Evolutionary conservation across 2,888 invertebrate species (phyloP).

Genomic region (Galerucella nymphaeae): DNA sequence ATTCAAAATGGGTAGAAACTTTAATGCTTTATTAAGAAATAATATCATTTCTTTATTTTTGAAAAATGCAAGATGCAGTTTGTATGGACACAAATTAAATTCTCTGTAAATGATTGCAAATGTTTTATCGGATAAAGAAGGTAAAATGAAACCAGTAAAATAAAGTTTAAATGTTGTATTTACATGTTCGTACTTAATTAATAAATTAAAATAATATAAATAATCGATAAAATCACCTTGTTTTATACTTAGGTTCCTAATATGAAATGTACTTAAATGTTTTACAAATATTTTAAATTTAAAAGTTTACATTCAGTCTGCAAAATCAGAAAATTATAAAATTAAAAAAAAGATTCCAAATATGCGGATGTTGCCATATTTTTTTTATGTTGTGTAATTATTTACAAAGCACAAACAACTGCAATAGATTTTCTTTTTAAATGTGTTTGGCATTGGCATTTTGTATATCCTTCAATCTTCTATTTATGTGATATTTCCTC

Average conservation of each 20-base stretch:
- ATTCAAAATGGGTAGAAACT: too few species aligned
- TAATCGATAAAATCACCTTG: slow-evolving; percentile 37
- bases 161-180: slow-evolving; percentile 51
- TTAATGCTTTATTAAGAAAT: too few species aligned
- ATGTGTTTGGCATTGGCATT: too few species aligned
- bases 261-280: slow-evolving; percentile 22
- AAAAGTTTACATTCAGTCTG: slow-evolving; percentile 1
- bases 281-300: slow-evolving; percentile 10
- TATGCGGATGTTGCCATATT: background rate
- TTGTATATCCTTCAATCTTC: too few species aligned
- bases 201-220: slow-evolving; percentile 44
- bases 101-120: slow-evolving; percentile 6
- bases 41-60: background rate
- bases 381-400: background rate
- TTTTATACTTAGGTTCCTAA: slow-evolving; percentile 19
- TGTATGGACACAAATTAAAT: background rate
- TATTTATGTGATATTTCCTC: too few species aligned
- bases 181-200: slow-evolving; percentile 53
- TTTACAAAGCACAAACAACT: background rate
- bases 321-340: background rate
- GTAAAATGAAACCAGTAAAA: slow-evolving; percentile 50
- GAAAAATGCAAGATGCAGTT: background rate
- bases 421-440: background rate
- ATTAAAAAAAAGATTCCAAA: background rate
- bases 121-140: slow-evolving; percentile 38